Evolutionary conservation across 2,888 invertebrate genomes (phyloP).

Genomic region (Hylaea fasciaria): DNA sequence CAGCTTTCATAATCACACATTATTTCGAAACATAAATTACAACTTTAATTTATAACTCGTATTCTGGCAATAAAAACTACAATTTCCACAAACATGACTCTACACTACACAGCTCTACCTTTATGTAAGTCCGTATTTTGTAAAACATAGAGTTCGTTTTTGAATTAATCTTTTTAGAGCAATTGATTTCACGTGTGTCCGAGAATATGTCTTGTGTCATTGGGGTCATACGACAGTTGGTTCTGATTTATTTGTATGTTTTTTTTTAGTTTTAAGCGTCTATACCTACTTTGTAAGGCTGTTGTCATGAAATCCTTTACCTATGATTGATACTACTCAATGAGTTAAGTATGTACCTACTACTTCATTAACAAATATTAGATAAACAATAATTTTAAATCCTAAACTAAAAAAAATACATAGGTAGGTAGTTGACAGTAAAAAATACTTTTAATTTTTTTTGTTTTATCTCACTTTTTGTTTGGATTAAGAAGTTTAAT

Average conservation of each 20-base stretch:
- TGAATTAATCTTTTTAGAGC: not conserved
- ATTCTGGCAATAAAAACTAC: not conserved
- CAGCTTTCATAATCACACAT: not conserved
- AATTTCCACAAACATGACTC: not conserved
- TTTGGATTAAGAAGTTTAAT: too few relatives aligned
- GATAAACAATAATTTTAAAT: too few relatives aligned
- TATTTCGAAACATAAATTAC: not conserved
- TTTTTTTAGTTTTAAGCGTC: constrained; percentile 36
- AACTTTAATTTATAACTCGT: not conserved
- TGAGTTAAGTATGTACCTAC: too few relatives aligned
- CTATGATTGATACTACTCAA: too few relatives aligned
- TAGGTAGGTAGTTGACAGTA: too few relatives aligned
- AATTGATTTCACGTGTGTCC: not conserved
- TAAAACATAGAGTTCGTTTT: not conserved
- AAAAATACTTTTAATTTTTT: too few relatives aligned
- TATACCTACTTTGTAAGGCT: not conserved
- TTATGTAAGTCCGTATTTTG: not conserved
- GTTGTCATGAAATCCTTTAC: too few relatives aligned
- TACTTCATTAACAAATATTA: too few relatives aligned
- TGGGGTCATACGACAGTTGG: constrained; percentile 59
- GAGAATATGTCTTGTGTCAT: constrained; percentile 38
- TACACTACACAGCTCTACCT: not conserved
- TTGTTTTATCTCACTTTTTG: too few relatives aligned
- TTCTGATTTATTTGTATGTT: too few relatives aligned
- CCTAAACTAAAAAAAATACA: too few relatives aligned